Evolutionary conservation across 2,113 vertebrate species (phyloP).

Genomic region (Nyctereutes procyonoides): DNA sequence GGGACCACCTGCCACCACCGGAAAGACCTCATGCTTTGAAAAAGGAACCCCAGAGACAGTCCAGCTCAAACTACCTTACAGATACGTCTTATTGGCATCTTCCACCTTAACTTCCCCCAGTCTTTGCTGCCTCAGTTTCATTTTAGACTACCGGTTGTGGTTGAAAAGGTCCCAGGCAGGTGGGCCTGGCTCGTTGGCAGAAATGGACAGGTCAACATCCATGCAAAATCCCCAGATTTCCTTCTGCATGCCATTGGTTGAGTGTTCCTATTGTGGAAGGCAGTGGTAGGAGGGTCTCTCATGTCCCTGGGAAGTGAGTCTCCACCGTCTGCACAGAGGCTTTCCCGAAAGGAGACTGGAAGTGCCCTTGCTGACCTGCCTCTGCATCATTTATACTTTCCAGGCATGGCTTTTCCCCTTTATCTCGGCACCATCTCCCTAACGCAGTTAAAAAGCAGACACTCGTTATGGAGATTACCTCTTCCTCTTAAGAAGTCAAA

Average conservation of each 20-base stretch:
- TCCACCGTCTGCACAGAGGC: neutral
- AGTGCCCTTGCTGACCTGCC: too few relatives aligned
- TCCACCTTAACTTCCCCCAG: neutral
- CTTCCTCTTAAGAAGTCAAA: neutral
- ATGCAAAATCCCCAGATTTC: neutral
- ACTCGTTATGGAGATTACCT: too few relatives aligned
- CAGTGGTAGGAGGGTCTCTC: neutral
- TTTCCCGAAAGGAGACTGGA: too few relatives aligned
- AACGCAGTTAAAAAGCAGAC: neutral
- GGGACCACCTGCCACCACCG: neutral
- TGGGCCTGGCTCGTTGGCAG: neutral
- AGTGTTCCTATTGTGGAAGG: too few relatives aligned
- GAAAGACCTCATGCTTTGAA: neutral
- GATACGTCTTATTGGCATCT: neutral
- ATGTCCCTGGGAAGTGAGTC: neutral
- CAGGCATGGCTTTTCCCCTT: neutral
- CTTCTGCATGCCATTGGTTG: rapidly evolving
- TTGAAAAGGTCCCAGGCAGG: neutral
- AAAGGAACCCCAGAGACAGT: neutral
- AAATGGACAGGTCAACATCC: neutral
- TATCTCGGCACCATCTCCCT: too few relatives aligned
- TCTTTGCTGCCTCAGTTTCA: neutral
- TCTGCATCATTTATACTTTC: too few relatives aligned
- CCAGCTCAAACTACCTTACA: neutral
- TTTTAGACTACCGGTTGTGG: neutral